Evolutionary conservation across 2,888 invertebrate species (phyloP).

Genomic region (Andrena dorsata): DNA sequence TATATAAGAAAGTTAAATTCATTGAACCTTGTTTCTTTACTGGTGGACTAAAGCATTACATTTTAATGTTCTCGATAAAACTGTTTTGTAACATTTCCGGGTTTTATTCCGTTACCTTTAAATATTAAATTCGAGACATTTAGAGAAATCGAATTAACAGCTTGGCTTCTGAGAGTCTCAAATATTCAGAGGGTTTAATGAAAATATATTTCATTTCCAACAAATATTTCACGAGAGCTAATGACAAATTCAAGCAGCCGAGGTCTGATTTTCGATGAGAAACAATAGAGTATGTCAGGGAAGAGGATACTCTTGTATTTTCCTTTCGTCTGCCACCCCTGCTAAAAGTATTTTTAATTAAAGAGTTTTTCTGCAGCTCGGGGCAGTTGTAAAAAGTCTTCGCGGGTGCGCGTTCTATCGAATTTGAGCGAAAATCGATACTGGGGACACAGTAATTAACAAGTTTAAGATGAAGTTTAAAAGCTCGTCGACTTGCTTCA

Average conservation of each 20-base stretch:
- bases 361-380: slow-evolving; percentile 44
- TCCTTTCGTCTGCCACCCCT: not conserved
- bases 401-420: slow-evolving; percentile 41
- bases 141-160: not conserved
- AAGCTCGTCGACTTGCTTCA: slow-evolving; percentile 39
- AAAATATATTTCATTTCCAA: not conserved
- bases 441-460: slow-evolving; percentile 48
- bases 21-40: no score
- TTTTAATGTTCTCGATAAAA: no score
- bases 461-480: slow-evolving; percentile 54
- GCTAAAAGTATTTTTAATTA: slow-evolving; percentile 56
- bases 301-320: slow-evolving; percentile 26
- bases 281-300: not conserved
- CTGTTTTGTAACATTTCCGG: no score
- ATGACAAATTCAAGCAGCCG: not conserved
- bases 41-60: no score
- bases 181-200: no score
- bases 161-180: no score
- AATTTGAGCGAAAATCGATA: slow-evolving; percentile 58
- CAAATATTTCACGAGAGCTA: not conserved
- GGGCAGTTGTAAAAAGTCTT: slow-evolving; percentile 53
- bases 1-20: no score
- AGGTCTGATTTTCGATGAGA: slow-evolving; percentile 15
- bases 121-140: not conserved
- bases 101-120: not conserved